A percentile compares a stretch with the other conserved stretches of the same genome.
These are phyloP conservation scores for Cydia strobilella DNA, from an alignment of 1,140 invertebrate species.

Conservation along the genomic window DNA sequence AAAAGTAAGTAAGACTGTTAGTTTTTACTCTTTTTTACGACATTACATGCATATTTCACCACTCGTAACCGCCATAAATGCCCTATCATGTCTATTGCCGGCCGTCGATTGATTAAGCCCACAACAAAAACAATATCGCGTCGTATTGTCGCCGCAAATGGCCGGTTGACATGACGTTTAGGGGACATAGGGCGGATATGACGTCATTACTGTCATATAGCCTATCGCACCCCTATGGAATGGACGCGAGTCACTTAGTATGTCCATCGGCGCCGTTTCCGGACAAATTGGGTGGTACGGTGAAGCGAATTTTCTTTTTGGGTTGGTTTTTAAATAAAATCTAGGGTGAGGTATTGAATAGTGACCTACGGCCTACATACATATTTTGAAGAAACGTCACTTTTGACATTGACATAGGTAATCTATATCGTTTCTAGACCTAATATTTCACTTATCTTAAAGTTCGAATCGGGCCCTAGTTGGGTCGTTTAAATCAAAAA, in stretches of 20 bases:
- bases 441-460: too few relatives aligned
- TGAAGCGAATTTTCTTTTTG: not conserved
- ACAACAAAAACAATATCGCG: conserved; percentile 29
- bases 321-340: not conserved
- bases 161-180: conserved; percentile 26
- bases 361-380: too few relatives aligned
- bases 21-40: too few relatives aligned
- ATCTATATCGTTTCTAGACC: too few relatives aligned
- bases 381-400: too few relatives aligned
- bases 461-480: too few relatives aligned
- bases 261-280: conserved; percentile 10
- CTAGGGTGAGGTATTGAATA: too few relatives aligned
- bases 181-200: conserved; percentile 34
- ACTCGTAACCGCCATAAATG: not conserved
- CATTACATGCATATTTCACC: not conserved
- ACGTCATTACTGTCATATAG: conserved; percentile 38
- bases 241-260: conserved; percentile 22
- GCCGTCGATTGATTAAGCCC: conserved; percentile 26
- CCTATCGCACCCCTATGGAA: conserved; percentile 14
- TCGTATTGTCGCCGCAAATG: conserved; percentile 25
- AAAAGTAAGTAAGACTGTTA: not conserved
- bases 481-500: too few relatives aligned
- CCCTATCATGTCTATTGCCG: conserved; percentile 10
- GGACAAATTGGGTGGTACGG: not conserved
- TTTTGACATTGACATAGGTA: too few relatives aligned